These are phyloP conservation scores for Lichenostomus cassidix DNA, from an alignment of 2,113 vertebrate genomes.

Conservation along the genomic window DNA sequence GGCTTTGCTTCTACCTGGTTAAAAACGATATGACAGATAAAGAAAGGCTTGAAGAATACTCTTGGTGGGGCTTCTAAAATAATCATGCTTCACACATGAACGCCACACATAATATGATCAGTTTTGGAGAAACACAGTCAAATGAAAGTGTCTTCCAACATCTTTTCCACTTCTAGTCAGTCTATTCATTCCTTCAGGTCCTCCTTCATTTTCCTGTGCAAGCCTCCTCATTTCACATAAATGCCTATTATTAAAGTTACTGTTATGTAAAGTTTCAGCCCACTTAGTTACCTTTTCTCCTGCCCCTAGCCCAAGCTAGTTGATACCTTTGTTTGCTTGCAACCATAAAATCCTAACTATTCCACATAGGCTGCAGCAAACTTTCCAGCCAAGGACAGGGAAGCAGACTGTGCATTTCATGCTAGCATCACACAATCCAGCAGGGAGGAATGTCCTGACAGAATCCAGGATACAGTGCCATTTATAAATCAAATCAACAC, in stretches of 20 bases:
- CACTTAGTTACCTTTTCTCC: background rate
- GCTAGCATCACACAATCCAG: background rate
- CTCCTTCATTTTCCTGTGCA: background rate
- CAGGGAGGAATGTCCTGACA: background rate
- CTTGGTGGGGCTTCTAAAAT: background rate
- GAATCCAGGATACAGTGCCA: background rate
- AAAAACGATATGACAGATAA: background rate
- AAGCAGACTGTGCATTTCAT: background rate
- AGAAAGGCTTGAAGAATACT: background rate
- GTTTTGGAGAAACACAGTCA: background rate
- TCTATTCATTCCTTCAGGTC: background rate
- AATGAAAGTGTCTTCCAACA: background rate
- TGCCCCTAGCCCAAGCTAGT: background rate
- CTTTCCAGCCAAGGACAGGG: background rate
- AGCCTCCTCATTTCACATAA: background rate
- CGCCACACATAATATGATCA: background rate
- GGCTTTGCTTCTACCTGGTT: background rate
- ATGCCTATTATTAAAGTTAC: background rate
- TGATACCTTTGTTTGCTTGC: background rate
- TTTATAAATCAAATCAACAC: constrained; percentile 3
- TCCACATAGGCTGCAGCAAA: background rate
- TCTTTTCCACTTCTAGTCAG: background rate
- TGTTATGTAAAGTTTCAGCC: background rate
- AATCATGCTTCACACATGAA: background rate
- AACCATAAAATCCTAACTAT: background rate